Percentiles rank a stretch among this genome's conserved stretches.
Conservation (phyloP, 2,113 vertebrate species). For the Phyllopteryx taeniolatus region DNA sequence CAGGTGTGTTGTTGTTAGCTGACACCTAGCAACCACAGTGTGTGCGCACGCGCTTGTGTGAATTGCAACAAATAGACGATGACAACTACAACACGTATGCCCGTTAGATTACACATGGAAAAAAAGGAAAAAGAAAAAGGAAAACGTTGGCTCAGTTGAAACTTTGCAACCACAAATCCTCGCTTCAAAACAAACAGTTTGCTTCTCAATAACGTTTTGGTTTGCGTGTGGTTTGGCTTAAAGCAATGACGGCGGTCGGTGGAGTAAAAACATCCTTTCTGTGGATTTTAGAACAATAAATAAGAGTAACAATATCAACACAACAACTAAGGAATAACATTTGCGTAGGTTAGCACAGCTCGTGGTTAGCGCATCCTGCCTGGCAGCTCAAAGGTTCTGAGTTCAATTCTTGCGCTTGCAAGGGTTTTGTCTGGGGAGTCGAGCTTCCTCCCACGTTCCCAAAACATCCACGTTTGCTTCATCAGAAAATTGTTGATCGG, state of each 20-base stretch:
- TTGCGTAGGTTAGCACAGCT: background rate
- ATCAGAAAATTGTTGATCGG: too few species aligned
- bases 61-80: constrained; percentile 44
- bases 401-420: background rate
- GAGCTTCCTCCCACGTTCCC: too few species aligned
- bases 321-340: background rate
- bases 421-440: too few species aligned
- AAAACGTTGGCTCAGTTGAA: background rate
- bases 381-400: background rate
- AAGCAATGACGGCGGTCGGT: background rate
- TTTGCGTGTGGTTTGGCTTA: background rate
- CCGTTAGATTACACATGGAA: constrained; percentile 48
- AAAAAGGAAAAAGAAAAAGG: constrained; percentile 16
- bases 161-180: background rate
- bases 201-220: background rate
- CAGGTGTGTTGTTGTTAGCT: background rate
- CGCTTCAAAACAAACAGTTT: background rate
- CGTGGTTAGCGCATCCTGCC: background rate
- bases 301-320: background rate
- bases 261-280: background rate
- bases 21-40: constrained; percentile 22
- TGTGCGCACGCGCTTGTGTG: constrained; percentile 28
- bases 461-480: too few species aligned
- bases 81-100: constrained; percentile 37
- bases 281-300: background rate